Percentiles rank a stretch among this genome's conserved stretches.
phyloP scores from a whole-genome alignment of 2,797 vertebrate genomes.

The Xenops minutus region DNA sequence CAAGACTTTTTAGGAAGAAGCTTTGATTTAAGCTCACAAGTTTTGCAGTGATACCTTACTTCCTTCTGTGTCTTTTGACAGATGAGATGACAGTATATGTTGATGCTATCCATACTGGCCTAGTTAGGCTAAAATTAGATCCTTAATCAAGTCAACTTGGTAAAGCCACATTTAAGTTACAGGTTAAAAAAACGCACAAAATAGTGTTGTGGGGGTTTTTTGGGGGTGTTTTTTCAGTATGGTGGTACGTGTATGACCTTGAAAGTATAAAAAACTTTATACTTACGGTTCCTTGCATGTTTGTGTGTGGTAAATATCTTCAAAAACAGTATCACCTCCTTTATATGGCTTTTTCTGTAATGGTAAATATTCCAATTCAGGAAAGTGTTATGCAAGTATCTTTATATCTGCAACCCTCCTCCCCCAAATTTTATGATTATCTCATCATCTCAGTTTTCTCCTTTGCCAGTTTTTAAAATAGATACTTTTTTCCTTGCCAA shows the following conservation, averaged over 20 bases:
- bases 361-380: neutral
- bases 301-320: neutral
- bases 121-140: neutral
- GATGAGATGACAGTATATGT: neutral
- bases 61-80: neutral
- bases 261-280: neutral
- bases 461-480: slow-evolving; percentile 26
- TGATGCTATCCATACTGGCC: neutral
- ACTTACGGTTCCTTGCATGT: neutral
- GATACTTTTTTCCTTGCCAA: slow-evolving; percentile 11
- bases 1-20: neutral
- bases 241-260: neutral
- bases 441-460: neutral
- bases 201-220: too few species aligned
- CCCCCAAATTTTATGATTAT: neutral
- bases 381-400: neutral
- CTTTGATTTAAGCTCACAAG: neutral
- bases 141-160: neutral
- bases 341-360: neutral
- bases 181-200: neutral
- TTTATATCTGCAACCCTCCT: neutral
- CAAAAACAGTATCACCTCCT: neutral
- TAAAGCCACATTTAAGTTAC: neutral
- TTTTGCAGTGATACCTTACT: neutral
- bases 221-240: neutral